Evolutionary conservation across 2,113 vertebrate genomes (phyloP), one percentile per base, ranked within the genome.

Genomic region (Camelus bactrianus): DNA sequence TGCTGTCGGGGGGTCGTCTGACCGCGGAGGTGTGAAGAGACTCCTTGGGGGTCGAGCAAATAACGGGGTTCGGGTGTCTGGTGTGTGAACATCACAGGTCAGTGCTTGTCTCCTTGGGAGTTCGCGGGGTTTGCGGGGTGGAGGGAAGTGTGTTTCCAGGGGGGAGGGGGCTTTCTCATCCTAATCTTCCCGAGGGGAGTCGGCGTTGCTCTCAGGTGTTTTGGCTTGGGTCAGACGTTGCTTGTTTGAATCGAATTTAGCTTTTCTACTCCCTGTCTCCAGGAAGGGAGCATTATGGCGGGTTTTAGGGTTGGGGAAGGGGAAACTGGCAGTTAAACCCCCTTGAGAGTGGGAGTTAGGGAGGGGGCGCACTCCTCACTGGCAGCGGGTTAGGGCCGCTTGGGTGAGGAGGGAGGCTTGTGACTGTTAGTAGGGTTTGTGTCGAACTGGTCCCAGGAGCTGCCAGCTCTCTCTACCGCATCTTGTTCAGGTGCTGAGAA

Each of bases 31-130:
- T 79, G 92, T 85, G 94, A 67, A 97, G 94, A 89, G 92, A 84
- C 97, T 89, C 72, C 87, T 50, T 38, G 67, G 93, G 97, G 98
- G 95, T 95, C 98, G 75, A 89, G 79, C 97, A n/a, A 5, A 94
- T 98, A 96, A 98, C 98, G 97, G 98, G 98, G 98, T 98, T 93
- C 98, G 97, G 97, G 98, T 98, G 98, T 97, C 98, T 98, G 98
- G 98, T 99, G 98, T 99, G 99, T 99, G 99, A 99, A 98, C 98
- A 99, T 99, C 99, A 98, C 99, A 99, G 99, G 99, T 99, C 97
- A 99, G 99, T 99, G 96, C 96, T 32, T 96, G 97, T 93, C 93
- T 90, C 75, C 93, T 11, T 84, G 97, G 96, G 95, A 94, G 87
- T 94, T 92, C 79, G 0, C 79, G 54, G 75, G 89, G 94, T 35